These are phyloP conservation scores for Stichopus chloronotus DNA, from an alignment of 35 echinoderm and acorn worm species.

Conservation along the genomic window DNA sequence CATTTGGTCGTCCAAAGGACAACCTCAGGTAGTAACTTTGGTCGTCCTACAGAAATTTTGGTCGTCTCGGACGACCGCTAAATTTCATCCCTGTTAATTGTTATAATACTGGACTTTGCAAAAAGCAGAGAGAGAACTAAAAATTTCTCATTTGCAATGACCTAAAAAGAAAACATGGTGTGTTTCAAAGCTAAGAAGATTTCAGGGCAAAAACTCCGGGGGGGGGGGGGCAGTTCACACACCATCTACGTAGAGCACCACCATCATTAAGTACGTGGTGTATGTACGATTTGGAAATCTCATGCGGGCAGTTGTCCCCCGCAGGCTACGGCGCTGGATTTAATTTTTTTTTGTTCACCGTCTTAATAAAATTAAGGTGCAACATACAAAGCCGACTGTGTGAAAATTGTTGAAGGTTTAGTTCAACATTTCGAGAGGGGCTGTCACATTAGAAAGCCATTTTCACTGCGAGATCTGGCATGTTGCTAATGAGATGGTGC, in stretches of 20 bases:
- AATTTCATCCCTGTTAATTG: too few relatives aligned
- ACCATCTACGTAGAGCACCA: too few relatives aligned
- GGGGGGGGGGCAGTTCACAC: too few relatives aligned
- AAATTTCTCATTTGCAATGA: background rate
- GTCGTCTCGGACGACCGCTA: too few relatives aligned
- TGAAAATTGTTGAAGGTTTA: slow-evolving; percentile 8
- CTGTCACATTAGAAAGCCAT: slow-evolving; percentile 9
- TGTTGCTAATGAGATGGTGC: slow-evolving; percentile 9
- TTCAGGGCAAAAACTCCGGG: too few relatives aligned
- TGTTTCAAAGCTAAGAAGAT: background rate
- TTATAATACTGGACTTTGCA: slow-evolving; percentile 7
- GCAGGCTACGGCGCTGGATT: too few relatives aligned
- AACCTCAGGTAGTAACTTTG: too few relatives aligned
- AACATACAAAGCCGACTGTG: background rate
- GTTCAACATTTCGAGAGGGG: background rate
- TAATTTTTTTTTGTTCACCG: slow-evolving; percentile 3
- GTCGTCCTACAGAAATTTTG: too few relatives aligned
- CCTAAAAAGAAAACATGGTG: slow-evolving; percentile 9
- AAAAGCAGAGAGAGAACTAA: background rate
- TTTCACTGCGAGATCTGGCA: slow-evolving; percentile 9
- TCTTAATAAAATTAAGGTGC: background rate
- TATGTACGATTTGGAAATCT: too few relatives aligned
- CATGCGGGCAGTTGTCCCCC: too few relatives aligned
- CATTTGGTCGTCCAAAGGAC: too few relatives aligned
- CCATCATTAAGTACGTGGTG: too few relatives aligned